Evolutionary conservation across 2,888 invertebrate species (phyloP).

Genomic region (Diadegma fenestrale): DNA sequence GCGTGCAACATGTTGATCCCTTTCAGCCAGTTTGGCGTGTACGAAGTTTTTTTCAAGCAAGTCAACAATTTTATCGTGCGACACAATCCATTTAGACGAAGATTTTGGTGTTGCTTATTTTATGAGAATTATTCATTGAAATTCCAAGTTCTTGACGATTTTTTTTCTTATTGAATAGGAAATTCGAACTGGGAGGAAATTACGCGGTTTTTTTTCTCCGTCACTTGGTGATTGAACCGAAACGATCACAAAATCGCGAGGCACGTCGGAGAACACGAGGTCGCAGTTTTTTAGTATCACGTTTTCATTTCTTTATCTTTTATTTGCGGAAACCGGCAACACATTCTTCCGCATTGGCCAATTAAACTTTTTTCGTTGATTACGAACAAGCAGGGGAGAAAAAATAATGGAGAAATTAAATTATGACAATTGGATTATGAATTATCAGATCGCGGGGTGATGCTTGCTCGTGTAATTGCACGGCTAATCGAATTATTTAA

Average conservation of each 20-base stretch:
- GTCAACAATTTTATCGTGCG: constrained; percentile 14
- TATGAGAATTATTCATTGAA: neutral
- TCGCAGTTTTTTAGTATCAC: neutral
- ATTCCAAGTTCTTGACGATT: neutral
- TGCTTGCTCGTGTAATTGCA: constrained; percentile 68
- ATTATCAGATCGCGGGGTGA: constrained; percentile 48
- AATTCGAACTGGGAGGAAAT: neutral
- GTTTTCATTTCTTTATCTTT: neutral
- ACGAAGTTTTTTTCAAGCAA: neutral
- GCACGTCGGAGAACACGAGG: neutral
- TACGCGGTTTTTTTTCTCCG: neutral
- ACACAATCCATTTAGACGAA: neutral
- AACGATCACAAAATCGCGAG: constrained; percentile 1
- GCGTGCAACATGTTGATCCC: constrained; percentile 77
- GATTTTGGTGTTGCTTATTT: neutral
- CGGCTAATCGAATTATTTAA: constrained; percentile 78
- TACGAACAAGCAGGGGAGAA: neutral
- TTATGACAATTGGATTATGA: constrained; percentile 62
- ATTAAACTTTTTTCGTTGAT: neutral
- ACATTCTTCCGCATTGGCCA: neutral
- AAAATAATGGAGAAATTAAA: constrained; percentile 38
- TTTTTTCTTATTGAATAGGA: neutral
- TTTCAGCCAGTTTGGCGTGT: neutral
- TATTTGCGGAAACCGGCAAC: neutral
- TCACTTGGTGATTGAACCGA: neutral